Conservation (phyloP, 53 echinoderm and acorn worm genomes). For the Luidia sarsii region DNA sequence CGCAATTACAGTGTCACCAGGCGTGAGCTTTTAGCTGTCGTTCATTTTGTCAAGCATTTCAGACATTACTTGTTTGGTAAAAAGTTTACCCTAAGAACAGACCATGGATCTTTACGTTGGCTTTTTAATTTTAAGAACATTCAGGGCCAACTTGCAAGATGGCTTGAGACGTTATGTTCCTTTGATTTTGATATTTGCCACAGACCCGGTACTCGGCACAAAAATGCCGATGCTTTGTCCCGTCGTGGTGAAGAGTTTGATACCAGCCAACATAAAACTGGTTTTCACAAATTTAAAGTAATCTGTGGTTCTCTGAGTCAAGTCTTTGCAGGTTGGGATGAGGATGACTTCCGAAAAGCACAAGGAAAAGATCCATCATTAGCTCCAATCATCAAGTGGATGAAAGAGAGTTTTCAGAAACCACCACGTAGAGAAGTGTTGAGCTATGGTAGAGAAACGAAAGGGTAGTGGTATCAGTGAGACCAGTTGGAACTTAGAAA, state of each 20-base stretch:
- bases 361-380: background rate
- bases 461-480: constrained; percentile 17
- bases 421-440: background rate
- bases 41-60: background rate
- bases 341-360: constrained; percentile 5
- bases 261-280: background rate
- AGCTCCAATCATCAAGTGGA: background rate
- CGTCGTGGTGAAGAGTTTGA: background rate
- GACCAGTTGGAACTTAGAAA: constrained; percentile 7
- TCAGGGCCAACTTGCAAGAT: constrained; percentile 20
- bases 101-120: constrained; percentile 31
- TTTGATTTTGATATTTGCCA: constrained; percentile 7
- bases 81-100: background rate
- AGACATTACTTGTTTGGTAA: background rate
- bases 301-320: background rate
- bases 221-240: constrained; percentile 29
- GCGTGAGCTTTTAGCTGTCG: constrained; percentile 4
- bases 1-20: constrained; percentile 6
- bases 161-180: background rate
- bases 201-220: constrained; percentile 5
- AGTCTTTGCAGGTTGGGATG: background rate
- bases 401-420: background rate
- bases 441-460: background rate
- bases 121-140: background rate
- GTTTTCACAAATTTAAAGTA: background rate